Conservation (phyloP, 1,140 invertebrate genomes). For the Listronotus bonariensis region DNA sequence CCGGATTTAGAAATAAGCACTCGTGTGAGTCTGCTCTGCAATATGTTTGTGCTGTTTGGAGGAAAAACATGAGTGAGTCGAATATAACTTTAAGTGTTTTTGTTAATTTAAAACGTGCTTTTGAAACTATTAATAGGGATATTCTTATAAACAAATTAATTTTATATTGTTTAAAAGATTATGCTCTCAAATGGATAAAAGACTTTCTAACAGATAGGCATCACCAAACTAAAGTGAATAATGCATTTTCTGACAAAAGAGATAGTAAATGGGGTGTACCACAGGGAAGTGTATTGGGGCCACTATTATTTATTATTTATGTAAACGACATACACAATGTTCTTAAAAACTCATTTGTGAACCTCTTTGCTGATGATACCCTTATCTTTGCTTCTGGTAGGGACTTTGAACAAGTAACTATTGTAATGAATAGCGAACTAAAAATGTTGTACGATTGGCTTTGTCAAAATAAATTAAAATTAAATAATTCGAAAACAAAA, state of each 20-base stretch:
- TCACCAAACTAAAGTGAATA: constrained; percentile 11
- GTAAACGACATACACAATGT: constrained; percentile 1
- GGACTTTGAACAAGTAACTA: background rate
- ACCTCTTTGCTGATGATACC: constrained; percentile 14
- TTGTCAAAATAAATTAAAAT: constrained; percentile 12
- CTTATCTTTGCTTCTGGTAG: constrained; percentile 6
- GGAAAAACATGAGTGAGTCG: constrained; percentile 9
- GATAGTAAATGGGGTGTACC: constrained; percentile 10
- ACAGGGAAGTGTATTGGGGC: background rate
- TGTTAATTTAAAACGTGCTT: constrained; percentile 13
- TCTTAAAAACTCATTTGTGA: constrained; percentile 7
- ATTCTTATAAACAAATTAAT: constrained; percentile 8
- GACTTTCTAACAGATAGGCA: constrained; percentile 3
- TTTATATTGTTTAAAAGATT: background rate
- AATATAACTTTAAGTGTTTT: constrained; percentile 18
- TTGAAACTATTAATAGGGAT: constrained; percentile 19
- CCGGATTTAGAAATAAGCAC: constrained; percentile 6
- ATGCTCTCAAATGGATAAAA: constrained; percentile 6
- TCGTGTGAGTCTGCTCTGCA: constrained; percentile 11
- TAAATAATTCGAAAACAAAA: constrained; percentile 7
- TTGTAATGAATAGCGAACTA: constrained; percentile 2
- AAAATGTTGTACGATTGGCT: constrained; percentile 6
- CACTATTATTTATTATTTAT: constrained; percentile 4
- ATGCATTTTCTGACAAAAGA: background rate
- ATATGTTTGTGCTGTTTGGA: constrained; percentile 12